Base-by-base conservation (phyloP, 2,113 vertebrate species). In the Ochotona curzoniae region DNA sequence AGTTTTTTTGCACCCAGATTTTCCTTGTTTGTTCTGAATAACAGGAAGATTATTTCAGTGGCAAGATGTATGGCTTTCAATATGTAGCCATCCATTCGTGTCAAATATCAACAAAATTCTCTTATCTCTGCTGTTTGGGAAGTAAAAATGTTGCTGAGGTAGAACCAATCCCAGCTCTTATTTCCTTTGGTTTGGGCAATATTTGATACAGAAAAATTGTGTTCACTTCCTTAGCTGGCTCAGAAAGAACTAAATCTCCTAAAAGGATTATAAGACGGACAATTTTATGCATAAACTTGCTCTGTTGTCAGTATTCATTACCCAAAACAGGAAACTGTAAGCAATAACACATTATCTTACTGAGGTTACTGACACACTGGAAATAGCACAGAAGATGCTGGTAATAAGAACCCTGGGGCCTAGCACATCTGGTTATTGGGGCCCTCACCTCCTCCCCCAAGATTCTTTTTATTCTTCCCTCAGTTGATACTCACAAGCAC, bases 61-160 rank as follows among this genome's bases (percentile, higher is more conserved):
- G 87, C 79, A 86, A 89, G 32, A 85, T 12, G 9, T 81, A 81
- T 60, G 21, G 54, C 71, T 96, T 93, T 95, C 94, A 14, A 93
- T 94, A 93, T 96, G 25, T 83, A 90, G 90, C 94, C 92, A 90
- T 61, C 70, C 73, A 90, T 95, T 87, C 93, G 89, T 94, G 87
- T 93, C 76, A 92, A 57, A 88, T 75, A 84, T 15, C 60, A 94
- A 64, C n/a, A 87, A 76, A 87, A 93, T 89, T 90, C 70, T 91
- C 79, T 90, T 84, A 92, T 82, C 86, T 79, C 21, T 76, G 60
- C 66, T 94, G 21, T 89, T 88, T 64, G 44, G 88, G 85, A 96
- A 94, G 66, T 66, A 96, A 66, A 90, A 92, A 44, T 30, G 1
- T 38, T 87, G 83, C 70, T 49, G 70, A 94, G 93, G 79, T 67